phyloP scores from a whole-genome alignment of 2,888 invertebrate species.

The Melinaea menophilus region DNA sequence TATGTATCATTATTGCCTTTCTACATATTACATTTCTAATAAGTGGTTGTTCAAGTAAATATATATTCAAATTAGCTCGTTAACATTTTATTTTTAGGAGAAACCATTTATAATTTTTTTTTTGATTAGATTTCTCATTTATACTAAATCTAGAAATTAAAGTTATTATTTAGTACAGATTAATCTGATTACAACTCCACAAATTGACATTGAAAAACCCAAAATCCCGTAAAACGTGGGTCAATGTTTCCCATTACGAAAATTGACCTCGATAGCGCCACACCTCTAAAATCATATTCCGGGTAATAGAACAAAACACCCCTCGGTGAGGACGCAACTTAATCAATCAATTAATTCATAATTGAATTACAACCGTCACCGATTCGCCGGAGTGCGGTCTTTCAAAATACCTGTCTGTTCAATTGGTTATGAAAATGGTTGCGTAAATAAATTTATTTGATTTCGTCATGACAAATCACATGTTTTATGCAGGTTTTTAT shows the following conservation, averaged over 20 bases:
- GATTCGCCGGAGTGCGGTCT: slow-evolving; percentile 39
- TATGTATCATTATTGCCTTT: too few species aligned
- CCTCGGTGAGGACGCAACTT: slow-evolving; percentile 60
- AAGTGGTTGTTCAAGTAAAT: too few species aligned
- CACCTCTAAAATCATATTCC: slow-evolving; percentile 71
- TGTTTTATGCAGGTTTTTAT: not conserved
- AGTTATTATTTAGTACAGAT: too few species aligned
- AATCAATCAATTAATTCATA: slow-evolving; percentile 74
- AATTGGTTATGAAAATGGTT: slow-evolving; percentile 22
- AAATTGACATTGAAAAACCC: not conserved
- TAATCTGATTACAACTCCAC: not conserved
- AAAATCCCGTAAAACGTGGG: not conserved
- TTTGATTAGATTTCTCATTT: too few species aligned
- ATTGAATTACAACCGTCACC: slow-evolving; percentile 74
- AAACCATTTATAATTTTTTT: too few species aligned
- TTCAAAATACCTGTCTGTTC: slow-evolving; percentile 35
- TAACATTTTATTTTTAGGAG: too few species aligned
- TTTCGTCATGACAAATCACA: not conserved
- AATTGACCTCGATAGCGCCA: slow-evolving; percentile 56
- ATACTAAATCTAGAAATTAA: too few species aligned
- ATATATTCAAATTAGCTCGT: too few species aligned
- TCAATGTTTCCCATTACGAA: slow-evolving; percentile 44
- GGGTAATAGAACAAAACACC: slow-evolving; percentile 62
- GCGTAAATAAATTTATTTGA: not conserved
- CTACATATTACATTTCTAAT: too few species aligned